Evolutionary conservation across 2,888 invertebrate species (phyloP), one percentile per base, ranked within the genome.

Genomic region (Pilophorus perplexus): DNA sequence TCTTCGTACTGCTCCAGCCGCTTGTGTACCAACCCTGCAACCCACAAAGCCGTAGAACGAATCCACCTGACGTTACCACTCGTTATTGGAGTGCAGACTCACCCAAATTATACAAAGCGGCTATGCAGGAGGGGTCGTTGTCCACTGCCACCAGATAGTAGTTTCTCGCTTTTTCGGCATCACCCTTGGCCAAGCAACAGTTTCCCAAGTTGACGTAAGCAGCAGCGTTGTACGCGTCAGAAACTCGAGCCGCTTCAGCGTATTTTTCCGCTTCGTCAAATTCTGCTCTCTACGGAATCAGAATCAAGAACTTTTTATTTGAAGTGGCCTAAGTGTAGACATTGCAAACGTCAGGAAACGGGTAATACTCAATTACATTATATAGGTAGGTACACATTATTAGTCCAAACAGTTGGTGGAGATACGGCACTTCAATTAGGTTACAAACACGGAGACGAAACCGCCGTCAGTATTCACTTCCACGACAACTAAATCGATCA

Each of bases 151-250:
- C 86, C 64, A 85, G 81, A 72, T 89, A 85, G 74, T 85, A 85
- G 72, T 85, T 84, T 69, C 85, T 82, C 0, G 91, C 90, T 73
- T 84, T 84, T 68, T 86, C 85, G 46, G 82, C 80, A 70, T 90
- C 86, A 22, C 83, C 84, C 73, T 83, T 85, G 42, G 83, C 81
- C 74, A 87, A 85, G 68, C 86, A 83, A 72, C 90, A 88, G 72
- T 91, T 90, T 4, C 92, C 90, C 74, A 90, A 83, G 79, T 93
- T 93, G 2, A 93, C 90, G 73, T 88, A 84, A 4, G 91, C 92
- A 74, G 87, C 84, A 0, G 91, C 84, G 77, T 67, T 69, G 33
- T 70, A 70, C 8, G 66, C 64, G 44, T 70, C 70, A 6, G 87
- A 82, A 72, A 84, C 82, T 72, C 89, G 83, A 28, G 88, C 90